Percentiles rank a stretch among this genome's conserved stretches.
Evolutionary conservation across 1,140 invertebrate genomes (phyloP).

Genomic region (Mya arenaria): DNA sequence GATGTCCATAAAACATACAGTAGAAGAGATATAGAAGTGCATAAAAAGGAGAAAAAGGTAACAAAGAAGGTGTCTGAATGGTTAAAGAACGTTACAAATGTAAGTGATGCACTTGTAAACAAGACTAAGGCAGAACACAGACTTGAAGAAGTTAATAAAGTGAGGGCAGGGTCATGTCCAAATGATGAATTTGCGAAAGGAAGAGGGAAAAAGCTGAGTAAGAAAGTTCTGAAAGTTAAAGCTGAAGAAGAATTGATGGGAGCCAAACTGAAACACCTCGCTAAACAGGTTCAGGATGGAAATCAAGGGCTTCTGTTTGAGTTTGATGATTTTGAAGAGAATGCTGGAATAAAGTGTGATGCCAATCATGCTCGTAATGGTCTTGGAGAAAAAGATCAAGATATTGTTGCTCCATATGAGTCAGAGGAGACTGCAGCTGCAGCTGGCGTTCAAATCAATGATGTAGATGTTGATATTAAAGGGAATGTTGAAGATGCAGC

Average conservation of each 20-base stretch:
- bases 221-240: slow-evolving; percentile 8
- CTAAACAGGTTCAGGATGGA: slow-evolving; percentile 25
- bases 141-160: too few species aligned
- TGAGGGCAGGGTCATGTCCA: too few species aligned
- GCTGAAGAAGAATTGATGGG: slow-evolving; percentile 46
- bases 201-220: background rate
- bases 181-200: too few species aligned
- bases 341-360: background rate
- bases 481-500: background rate
- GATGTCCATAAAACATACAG: slow-evolving; percentile 27
- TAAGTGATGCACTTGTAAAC: background rate
- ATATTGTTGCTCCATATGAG: background rate
- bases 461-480: background rate
- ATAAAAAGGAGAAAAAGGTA: background rate
- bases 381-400: background rate
- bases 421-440: background rate
- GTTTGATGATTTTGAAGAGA: slow-evolving; percentile 31
- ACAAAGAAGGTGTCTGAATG: slow-evolving; percentile 38
- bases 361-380: background rate
- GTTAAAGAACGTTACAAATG: slow-evolving; percentile 26
- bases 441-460: background rate
- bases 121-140: background rate
- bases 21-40: slow-evolving; percentile 21
- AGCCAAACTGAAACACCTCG: slow-evolving; percentile 35
- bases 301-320: slow-evolving; percentile 24